Conservation (phyloP, 2,797 vertebrate species). For the Sebastes cheni region DNA sequence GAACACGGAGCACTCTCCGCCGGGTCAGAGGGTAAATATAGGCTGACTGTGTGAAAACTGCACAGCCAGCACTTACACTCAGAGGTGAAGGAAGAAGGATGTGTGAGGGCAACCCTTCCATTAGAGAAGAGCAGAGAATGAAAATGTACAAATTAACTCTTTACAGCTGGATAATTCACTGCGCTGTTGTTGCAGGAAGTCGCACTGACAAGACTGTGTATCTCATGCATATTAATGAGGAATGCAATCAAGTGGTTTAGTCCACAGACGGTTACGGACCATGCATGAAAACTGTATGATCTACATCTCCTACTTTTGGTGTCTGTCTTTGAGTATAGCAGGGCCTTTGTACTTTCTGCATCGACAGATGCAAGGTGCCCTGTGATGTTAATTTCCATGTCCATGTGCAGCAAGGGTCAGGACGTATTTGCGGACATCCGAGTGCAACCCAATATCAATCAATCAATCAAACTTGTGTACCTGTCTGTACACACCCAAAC, state of each 20-base stretch:
- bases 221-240: too few species aligned
- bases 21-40: conserved; percentile 66
- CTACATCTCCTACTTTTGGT: background rate
- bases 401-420: background rate
- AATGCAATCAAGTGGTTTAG: background rate
- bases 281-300: background rate
- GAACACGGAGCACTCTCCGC: conserved; percentile 9
- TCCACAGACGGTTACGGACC: background rate
- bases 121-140: conserved; percentile 13
- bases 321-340: background rate
- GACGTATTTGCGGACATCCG: background rate
- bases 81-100: conserved; percentile 20
- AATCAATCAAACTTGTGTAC: background rate
- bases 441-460: background rate
- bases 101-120: background rate
- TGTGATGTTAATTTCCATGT: background rate
- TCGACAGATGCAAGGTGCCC: background rate
- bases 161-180: background rate
- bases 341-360: background rate
- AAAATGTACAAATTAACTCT: background rate
- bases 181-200: background rate
- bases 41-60: conserved; percentile 40
- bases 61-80: conserved; percentile 47
- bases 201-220: background rate
- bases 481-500: background rate